phyloP scores from a whole-genome alignment of 2,113 vertebrate species.

The Circaetus cinerascens region DNA sequence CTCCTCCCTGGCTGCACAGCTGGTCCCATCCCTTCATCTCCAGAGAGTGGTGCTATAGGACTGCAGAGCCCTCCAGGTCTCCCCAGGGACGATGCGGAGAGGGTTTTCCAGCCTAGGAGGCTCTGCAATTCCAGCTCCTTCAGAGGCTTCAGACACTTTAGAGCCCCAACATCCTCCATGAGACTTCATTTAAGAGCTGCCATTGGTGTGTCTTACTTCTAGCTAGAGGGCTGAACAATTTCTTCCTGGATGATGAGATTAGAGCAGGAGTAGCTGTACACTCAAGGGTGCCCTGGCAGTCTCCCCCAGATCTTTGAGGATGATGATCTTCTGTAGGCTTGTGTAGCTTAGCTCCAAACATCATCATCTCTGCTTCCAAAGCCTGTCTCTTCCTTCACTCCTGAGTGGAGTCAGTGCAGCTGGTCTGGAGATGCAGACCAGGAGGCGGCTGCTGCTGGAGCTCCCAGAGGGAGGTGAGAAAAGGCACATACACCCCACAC shows the following conservation, averaged over 20 bases:
- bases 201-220: not conserved
- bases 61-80: not conserved
- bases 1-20: not conserved
- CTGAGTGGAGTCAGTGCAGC: not conserved
- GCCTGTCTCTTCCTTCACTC: not conserved
- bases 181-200: not conserved
- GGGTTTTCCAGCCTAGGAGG: not conserved
- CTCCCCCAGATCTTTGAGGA: not conserved
- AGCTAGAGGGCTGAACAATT: not conserved
- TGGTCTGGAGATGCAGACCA: not conserved
- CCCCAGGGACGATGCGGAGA: not conserved
- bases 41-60: constrained; percentile 39
- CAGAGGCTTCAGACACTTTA: no score
- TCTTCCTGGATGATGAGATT: not conserved
- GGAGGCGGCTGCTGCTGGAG: not conserved
- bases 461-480: no score
- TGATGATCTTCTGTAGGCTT: not conserved
- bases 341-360: not conserved
- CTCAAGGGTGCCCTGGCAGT: not conserved
- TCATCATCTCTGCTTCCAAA: not conserved
- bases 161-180: not conserved
- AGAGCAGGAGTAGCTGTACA: not conserved
- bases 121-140: not conserved
- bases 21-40: not conserved
- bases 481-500: accelerated